These are phyloP conservation scores for Trichogramma dendrolimi DNA, from an alignment of 2,888 invertebrate genomes.

Conservation along the genomic window DNA sequence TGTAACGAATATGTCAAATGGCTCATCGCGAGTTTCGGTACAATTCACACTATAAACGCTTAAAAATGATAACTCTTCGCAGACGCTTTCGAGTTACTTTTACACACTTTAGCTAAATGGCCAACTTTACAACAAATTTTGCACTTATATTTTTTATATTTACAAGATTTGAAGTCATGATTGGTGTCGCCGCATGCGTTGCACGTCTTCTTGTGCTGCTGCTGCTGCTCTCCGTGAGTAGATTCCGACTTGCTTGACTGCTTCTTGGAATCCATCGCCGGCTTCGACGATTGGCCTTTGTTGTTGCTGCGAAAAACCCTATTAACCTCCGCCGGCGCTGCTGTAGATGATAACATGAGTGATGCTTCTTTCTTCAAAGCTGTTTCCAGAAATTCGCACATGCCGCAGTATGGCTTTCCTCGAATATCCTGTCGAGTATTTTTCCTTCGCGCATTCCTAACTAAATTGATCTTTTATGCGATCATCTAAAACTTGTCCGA, in stretches of 20 bases:
- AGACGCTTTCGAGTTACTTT: neutral
- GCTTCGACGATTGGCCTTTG: conserved; percentile 14
- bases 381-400: conserved; percentile 17
- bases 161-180: conserved; percentile 21
- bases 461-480: conserved; percentile 36
- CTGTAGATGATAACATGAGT: neutral
- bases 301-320: conserved; percentile 14
- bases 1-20: too few relatives aligned
- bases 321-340: neutral
- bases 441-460: conserved; percentile 22
- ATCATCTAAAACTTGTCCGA: conserved; percentile 30
- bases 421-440: conserved; percentile 27
- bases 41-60: too few relatives aligned
- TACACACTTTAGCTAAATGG: conserved; percentile 20
- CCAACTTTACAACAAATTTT: conserved; percentile 14
- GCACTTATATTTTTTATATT: conserved; percentile 17
- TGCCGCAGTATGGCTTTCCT: conserved; percentile 20
- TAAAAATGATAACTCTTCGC: too few relatives aligned
- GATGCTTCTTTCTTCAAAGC: conserved; percentile 28
- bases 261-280: conserved; percentile 12
- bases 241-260: neutral
- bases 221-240: neutral
- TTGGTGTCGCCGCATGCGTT: conserved; percentile 18
- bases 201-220: conserved; percentile 1
- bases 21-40: too few relatives aligned